Base-by-base conservation (phyloP, 1,140 invertebrate genomes). In the Drosophila oshimai region DNA sequence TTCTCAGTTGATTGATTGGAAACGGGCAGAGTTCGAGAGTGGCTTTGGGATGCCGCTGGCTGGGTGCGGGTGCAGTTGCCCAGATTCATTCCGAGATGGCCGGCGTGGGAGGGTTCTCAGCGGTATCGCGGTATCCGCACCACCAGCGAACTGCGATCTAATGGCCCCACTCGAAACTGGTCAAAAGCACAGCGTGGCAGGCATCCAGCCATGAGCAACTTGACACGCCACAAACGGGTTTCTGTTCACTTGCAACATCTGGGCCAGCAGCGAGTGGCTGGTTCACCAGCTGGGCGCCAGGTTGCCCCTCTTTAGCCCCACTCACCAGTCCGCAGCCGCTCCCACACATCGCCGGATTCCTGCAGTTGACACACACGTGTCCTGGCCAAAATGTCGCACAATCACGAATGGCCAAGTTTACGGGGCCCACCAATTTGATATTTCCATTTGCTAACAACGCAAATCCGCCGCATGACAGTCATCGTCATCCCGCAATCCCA, bases 141-240 rank as follows among this genome's bases (percentile, higher is more conserved):
- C 45, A 20, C 31, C 46, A 22, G 45, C 42, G 34, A 9, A n/a
- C 6, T 22, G 22, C 17, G 28, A 33, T 55, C 17, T 51, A 54
- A 54, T 62, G 42, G 42, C 34, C 61, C 53, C 31, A 53, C 42
- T 58, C 20, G 6, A 41, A 45, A 46, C 68, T 62, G 68, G 67
- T n/a, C 64, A 71, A 42, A 67, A 47, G 29, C 22, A 34, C 60
- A 33, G 12, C 26, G 47, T 29, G 24, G 47, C 67, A 53, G 46
- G 46, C 78, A 67, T 57, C 67, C 60, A 47, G 26, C 36, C 46
- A 71, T 47, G 29, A 41, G 49, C 64, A 86, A 78, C 75, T 84
- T 61, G 80, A 79, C 55, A 86, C 75, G 74, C 74, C 81, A 61
- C 58, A 65, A 83, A 83, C 79, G 44, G 68, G 79, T 83, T 79